Evolutionary conservation across 2,888 invertebrate species (phyloP).

Genomic region (Acrocera orbiculus): DNA sequence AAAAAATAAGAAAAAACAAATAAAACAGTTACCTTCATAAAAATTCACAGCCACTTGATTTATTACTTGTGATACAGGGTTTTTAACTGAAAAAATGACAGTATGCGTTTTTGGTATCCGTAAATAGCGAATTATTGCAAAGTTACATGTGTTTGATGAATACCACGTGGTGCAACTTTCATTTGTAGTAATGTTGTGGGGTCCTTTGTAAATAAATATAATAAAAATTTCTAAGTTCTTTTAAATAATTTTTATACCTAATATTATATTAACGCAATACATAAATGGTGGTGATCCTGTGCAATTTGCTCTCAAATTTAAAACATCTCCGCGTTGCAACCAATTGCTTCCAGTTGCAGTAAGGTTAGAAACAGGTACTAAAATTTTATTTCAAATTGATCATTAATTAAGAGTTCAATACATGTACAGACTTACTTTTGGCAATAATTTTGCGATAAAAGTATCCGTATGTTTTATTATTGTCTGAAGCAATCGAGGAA

Average conservation of each 20-base stretch:
- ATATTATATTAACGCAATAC: conserved; percentile 48
- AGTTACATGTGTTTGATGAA: conserved; percentile 36
- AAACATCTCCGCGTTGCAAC: conserved; percentile 63
- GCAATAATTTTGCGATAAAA: conserved; percentile 45
- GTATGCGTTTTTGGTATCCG: conserved; percentile 52
- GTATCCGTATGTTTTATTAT: conserved; percentile 53
- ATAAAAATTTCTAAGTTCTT: neutral
- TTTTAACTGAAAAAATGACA: conserved; percentile 58
- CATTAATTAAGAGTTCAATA: no score
- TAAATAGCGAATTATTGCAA: conserved; percentile 51
- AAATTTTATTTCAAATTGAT: conserved; percentile 15
- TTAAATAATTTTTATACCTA: conserved; percentile 29
- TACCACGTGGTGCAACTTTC: conserved; percentile 44
- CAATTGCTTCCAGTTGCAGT: conserved; percentile 60
- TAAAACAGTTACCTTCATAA: conserved; percentile 50
- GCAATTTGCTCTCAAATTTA: conserved; percentile 52
- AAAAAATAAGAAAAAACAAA: conserved; percentile 6
- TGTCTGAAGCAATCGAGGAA: conserved; percentile 42
- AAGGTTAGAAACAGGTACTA: conserved; percentile 54
- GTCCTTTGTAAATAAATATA: conserved; percentile 17
- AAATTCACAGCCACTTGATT: conserved; percentile 60
- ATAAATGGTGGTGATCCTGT: conserved; percentile 55
- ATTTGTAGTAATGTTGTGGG: conserved; percentile 51
- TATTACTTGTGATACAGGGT: conserved; percentile 52
- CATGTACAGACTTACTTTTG: conserved; percentile 38